Base-by-base conservation (phyloP, 2,888 invertebrate species). In the Cetonia aurata region DNA sequence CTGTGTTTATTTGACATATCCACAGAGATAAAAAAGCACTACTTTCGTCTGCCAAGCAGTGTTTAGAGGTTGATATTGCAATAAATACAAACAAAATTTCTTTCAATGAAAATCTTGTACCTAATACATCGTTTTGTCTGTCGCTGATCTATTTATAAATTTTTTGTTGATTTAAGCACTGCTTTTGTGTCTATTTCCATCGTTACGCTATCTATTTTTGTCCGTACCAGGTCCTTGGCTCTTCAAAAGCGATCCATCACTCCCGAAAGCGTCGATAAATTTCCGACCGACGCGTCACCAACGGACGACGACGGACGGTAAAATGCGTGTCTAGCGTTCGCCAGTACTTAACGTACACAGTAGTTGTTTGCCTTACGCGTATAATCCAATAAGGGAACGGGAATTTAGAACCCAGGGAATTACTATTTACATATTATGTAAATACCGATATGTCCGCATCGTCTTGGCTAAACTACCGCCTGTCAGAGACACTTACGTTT, bases 371-470 rank as follows among this genome's bases (percentile, higher is more conserved):
- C 56, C 37, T 56, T 56, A 56, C 59, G 59, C 44, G n/a, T 59
- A 44, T 59, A 59, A 59, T 59, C 59, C 59, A 59, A 59, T 59
- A 59, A 59, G 44, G 59, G 44, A 59, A 59, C 59, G 19, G 25
- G 42, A 59, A 59, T 59, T 46, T 59, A 59, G 44, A 25, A 44
- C 25, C 19, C 13, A 44, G 25, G 59, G 59, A 59, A 31, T 56
- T 59, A 59, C 59, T 59, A 59, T 46, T 59, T 59, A 59, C 59
- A 59, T 59, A 25, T 25, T 25, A 59, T 59, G 44, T 59, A 59
- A 59, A 59, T 59, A 59, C 25, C 25, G 59, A 44, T 59, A 59
- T 59, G 25, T 25, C 25, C 25, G 25, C 25, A 4, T n/a, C 44
- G 59, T 25, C 42, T 42, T 13, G 13, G 19, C 25, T 33, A 3